Base-by-base conservation (phyloP, 1,140 invertebrate genomes). In the Pogonomyrmex barbatus region DNA sequence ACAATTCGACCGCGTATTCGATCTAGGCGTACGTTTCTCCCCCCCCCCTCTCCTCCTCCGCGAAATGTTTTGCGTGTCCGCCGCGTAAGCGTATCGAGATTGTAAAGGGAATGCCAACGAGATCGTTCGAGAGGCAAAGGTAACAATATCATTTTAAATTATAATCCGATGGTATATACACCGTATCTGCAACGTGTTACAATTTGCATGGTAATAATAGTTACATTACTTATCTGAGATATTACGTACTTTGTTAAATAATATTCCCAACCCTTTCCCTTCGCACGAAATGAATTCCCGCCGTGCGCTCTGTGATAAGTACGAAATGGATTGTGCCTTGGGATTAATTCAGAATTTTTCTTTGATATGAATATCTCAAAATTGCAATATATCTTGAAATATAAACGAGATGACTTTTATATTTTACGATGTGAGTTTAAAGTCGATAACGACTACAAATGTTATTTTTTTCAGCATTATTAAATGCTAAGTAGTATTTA, bases 181-280 rank as follows among this genome's bases (percentile, higher is more conserved):
- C 54, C 54, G 54, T 60, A 82, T 82, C 79, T 83, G 42, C 60
- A 75, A 73, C 68, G 17, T 50, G 68, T 62, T 75, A 45, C 33
- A 62, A 83, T 83, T 83, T 83, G 79, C 79, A 83, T 70, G 78
- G 45, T 83, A 75, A 67, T 83, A 83, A 83, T 73, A 17, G 42
- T 75, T 68, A 65, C 77, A 42, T 54, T 60, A 56, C 68, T 81
- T 81, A 70, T 70, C 50, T 39, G 4, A 52, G 77, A 45, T 56
- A 14, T 39, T 83, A 39, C 33, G 12, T 75, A 36, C n/a, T 75
- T 82, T 58, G 33, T 24, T 24, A 67, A 82, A 73, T n/a, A 73
- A 82, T 82, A 58, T 47, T 58, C 52, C 42, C 4, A 12, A 2
- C n/a, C 6, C 17, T 33, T 47, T 58, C 60, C 45, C 30, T 10